Evolutionary conservation across 2,113 vertebrate genomes (phyloP).

Genomic region (Litocranius walleri): DNA sequence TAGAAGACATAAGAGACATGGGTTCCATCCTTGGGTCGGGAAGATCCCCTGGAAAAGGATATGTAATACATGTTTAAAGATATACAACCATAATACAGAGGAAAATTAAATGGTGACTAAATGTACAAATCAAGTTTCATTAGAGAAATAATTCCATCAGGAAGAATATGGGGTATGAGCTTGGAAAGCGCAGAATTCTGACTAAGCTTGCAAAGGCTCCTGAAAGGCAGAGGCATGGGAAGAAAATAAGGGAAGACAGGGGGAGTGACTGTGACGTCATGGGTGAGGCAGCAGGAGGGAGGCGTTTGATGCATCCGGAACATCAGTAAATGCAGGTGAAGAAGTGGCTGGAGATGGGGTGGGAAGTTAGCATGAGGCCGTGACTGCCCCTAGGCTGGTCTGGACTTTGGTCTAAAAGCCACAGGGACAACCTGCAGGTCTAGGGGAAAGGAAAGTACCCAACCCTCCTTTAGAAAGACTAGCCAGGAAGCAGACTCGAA

Average conservation of each 20-base stretch:
- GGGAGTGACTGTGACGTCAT: neutral
- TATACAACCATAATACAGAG: neutral
- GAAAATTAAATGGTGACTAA: neutral
- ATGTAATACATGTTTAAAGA: neutral
- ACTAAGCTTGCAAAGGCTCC: neutral
- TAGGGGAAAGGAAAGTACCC: neutral
- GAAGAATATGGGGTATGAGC: neutral
- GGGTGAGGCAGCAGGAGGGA: rapidly evolving
- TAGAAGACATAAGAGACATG: neutral
- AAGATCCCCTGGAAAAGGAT: neutral
- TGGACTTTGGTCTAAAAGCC: neutral
- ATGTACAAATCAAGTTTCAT: neutral
- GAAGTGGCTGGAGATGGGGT: neutral
- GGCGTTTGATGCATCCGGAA: neutral
- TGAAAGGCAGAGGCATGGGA: neutral
- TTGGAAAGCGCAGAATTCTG: neutral
- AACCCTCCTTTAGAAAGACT: neutral
- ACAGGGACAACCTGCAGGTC: neutral
- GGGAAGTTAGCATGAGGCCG: neutral
- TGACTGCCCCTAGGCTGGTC: neutral
- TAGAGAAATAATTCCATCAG: neutral
- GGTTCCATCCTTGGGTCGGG: rapidly evolving
- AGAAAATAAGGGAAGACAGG: neutral
- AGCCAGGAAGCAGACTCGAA: neutral
- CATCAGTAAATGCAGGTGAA: neutral